These are phyloP conservation scores for Pentamera pediparva DNA, from an alignment of 53 echinoderm and acorn worm genomes.

Conservation along the genomic window DNA sequence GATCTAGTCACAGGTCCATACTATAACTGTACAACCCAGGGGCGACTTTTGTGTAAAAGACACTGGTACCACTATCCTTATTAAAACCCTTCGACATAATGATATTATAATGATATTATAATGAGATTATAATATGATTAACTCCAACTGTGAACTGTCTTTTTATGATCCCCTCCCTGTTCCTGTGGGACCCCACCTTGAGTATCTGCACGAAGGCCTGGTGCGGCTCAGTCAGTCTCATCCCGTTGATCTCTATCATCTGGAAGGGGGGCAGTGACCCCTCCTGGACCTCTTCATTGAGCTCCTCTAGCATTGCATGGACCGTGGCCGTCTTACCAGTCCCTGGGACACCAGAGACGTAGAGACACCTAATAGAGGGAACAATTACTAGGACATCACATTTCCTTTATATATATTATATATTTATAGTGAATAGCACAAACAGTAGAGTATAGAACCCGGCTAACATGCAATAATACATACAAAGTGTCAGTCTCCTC, in stretches of 20 bases:
- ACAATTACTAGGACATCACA: too few species aligned
- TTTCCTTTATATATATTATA: too few species aligned
- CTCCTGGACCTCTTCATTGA: conserved; percentile 51
- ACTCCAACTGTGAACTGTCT: background rate
- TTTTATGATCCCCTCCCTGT: too few species aligned
- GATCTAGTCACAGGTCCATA: too few species aligned
- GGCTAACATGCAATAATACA: too few species aligned
- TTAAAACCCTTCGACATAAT: background rate
- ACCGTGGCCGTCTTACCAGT: conserved; percentile 98
- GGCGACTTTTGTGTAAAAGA: too few species aligned
- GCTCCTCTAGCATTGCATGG: conserved; percentile 68
- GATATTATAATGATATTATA: background rate
- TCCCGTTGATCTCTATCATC: conserved; percentile 87
- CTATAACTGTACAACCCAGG: too few species aligned
- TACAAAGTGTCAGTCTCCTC: too few species aligned
- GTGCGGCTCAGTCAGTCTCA: conserved; percentile 92
- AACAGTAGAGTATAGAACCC: too few species aligned
- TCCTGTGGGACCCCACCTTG: conserved; percentile 47
- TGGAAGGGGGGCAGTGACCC: conserved; percentile 68
- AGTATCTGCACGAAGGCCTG: conserved; percentile 94
- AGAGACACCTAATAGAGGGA: conserved; percentile 64
- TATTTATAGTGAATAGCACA: too few species aligned
- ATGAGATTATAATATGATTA: background rate
- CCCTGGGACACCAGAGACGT: conserved; percentile 96
- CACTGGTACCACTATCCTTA: too few species aligned